Conservation (phyloP, 2,797 vertebrate species). For the Microhierax caerulescens region DNA sequence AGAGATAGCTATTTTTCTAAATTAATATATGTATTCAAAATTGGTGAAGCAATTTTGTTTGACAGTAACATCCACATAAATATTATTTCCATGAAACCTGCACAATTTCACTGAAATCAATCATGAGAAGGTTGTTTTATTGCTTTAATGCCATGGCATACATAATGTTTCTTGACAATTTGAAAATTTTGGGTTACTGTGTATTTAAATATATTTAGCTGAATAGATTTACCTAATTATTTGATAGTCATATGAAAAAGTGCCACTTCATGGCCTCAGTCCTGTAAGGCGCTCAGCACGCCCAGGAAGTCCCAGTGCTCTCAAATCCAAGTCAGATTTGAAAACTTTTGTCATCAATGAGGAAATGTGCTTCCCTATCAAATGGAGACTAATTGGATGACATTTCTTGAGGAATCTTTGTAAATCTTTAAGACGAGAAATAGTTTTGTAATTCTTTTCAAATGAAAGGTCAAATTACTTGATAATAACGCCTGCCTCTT, state of each 20-base stretch:
- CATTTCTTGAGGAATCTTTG: not conserved
- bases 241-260: not conserved
- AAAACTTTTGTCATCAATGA: not conserved
- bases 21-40: not conserved
- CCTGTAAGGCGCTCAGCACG: not conserved
- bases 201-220: constrained; percentile 1
- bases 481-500: not conserved
- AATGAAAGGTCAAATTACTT: not conserved
- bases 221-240: not conserved
- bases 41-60: constrained; percentile 1
- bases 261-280: not conserved
- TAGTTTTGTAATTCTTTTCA: not conserved
- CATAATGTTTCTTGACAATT: not conserved
- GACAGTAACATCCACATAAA: not conserved
- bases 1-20: constrained; percentile 43
- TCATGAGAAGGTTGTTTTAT: not conserved
- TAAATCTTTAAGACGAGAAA: not conserved
- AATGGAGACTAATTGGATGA: not conserved
- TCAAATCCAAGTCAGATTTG: not conserved
- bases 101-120: constrained; percentile 17
- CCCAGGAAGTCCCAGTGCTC: not conserved
- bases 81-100: constrained; percentile 37
- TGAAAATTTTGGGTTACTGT: not conserved
- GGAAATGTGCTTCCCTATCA: not conserved
- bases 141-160: not conserved